These are phyloP conservation scores for Drosophila phalerata DNA, from an alignment of 2,888 invertebrate genomes.

Conservation along the genomic window DNA sequence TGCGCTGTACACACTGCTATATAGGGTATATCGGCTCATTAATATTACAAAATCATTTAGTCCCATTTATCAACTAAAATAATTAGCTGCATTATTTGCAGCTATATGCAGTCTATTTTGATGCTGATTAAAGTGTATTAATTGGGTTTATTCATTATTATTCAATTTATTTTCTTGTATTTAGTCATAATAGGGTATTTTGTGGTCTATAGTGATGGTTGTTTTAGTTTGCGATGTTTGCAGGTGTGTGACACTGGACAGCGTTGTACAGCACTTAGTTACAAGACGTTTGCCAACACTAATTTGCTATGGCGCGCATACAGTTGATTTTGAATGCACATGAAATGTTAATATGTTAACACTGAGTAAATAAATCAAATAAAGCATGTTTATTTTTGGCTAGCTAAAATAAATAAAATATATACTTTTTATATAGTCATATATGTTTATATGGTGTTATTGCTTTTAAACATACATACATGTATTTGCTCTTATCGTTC, in stretches of 20 bases:
- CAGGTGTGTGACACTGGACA: conserved; percentile 47
- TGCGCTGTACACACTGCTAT: conserved; percentile 31
- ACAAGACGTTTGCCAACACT: conserved; percentile 35
- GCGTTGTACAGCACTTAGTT: conserved; percentile 35
- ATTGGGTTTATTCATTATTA: neutral
- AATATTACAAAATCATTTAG: neutral
- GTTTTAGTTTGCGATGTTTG: conserved; percentile 12
- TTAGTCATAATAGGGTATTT: conserved; percentile 27
- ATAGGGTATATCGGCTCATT: conserved; percentile 22
- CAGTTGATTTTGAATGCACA: conserved; percentile 1
- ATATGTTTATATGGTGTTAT: neutral
- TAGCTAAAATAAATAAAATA: neutral
- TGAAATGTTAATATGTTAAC: neutral
- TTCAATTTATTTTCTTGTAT: neutral
- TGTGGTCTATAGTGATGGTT: neutral
- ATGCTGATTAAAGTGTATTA: neutral
- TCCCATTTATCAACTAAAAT: neutral
- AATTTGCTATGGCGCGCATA: conserved; percentile 15
- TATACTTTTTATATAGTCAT: no score
- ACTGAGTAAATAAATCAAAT: neutral
- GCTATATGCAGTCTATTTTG: neutral
- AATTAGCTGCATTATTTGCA: neutral
- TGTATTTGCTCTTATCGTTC: neutral
- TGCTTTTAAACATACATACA: neutral
- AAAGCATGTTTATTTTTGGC: neutral